Evolutionary conservation across 2,113 vertebrate genomes (phyloP), one percentile per base, ranked within the genome.

Genomic region (Microtus montanus): DNA sequence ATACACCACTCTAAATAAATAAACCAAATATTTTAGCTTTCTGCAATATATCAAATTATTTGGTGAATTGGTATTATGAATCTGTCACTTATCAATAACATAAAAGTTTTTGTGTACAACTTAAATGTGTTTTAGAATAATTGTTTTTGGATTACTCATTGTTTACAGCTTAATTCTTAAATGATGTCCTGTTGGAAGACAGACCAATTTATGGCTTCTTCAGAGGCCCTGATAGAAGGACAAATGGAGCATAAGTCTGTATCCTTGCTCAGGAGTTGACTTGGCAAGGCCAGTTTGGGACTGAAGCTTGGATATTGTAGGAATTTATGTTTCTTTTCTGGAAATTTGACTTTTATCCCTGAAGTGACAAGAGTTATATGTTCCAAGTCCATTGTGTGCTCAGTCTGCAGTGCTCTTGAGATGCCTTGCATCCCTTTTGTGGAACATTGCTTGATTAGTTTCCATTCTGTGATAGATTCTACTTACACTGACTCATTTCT

Each of bases 101-200:
- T 61, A 63, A 24, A 86, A 38, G 44, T 82, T 89, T 92, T 66
- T 28, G 49, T 92, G 14, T 93, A 2, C 3, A 87, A 47, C 84
- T 64, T 77, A 61, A 58, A 44, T 78, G 5, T 83, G 20, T 52
- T 71, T 79, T 86, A 14, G 26, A 79, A 28, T 6, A 54, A 58
- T 0, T 6, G 2, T 82, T 83, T n/a, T 63, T 63, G 24, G 47
- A 86, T 28, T 89, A 44, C 47, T 5, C 63, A 33, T 78, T 3
- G 68, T 91, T 86, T 92, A 87, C 11, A 24, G 7, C 26, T 83
- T 92, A 58, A 58, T 58, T 87, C 70, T 83, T 58, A 73, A 92
- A 89, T 44, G 0, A 1, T 28, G 2, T 47, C 19, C 17, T 35
- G 28, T 68, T 68, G 22, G 28, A 26, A 84, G 38, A 44, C 8